Percentiles rank a stretch among this genome's conserved stretches.
These are phyloP conservation scores for Tetragonula clypearis DNA, from an alignment of 1,140 invertebrate genomes.

Conservation along the genomic window DNA sequence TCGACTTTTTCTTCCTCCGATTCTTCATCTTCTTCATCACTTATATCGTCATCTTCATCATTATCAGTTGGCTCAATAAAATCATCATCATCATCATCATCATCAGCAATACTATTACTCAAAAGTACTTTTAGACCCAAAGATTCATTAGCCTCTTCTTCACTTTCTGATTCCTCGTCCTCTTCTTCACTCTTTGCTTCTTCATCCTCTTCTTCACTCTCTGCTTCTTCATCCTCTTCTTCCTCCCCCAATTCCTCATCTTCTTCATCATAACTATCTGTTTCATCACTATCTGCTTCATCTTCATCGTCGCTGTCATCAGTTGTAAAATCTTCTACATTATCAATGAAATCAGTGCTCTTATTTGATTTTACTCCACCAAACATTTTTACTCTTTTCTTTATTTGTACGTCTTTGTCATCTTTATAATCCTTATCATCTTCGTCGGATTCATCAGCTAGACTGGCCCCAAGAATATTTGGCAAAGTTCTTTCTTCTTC, in stretches of 20 bases:
- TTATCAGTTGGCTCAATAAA: constrained; percentile 64
- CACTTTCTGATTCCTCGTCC: constrained; percentile 46
- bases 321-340: not conserved
- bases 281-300: not conserved
- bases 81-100: constrained; percentile 74
- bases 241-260: constrained; percentile 36
- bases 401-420: constrained; percentile 41
- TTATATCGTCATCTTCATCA: constrained; percentile 70
- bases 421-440: constrained; percentile 57
- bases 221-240: constrained; percentile 18
- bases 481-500: constrained; percentile 30
- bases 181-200: constrained; percentile 46
- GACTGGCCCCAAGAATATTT: constrained; percentile 51
- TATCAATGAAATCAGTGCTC: not conserved
- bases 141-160: constrained; percentile 42
- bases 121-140: constrained; percentile 62
- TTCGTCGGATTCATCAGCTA: constrained; percentile 42
- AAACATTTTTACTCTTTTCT: constrained; percentile 61
- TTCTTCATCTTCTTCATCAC: constrained; percentile 55
- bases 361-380: constrained; percentile 27
- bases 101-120: constrained; percentile 66
- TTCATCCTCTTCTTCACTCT: constrained; percentile 15
- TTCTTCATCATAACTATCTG: constrained; percentile 8
- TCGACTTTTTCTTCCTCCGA: constrained; percentile 49
- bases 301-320: not conserved